A percentile compares a stretch with the other conserved stretches of the same genome.
phyloP scores from a whole-genome alignment of 2,888 invertebrate genomes.

The Hypomecis atomaria region DNA sequence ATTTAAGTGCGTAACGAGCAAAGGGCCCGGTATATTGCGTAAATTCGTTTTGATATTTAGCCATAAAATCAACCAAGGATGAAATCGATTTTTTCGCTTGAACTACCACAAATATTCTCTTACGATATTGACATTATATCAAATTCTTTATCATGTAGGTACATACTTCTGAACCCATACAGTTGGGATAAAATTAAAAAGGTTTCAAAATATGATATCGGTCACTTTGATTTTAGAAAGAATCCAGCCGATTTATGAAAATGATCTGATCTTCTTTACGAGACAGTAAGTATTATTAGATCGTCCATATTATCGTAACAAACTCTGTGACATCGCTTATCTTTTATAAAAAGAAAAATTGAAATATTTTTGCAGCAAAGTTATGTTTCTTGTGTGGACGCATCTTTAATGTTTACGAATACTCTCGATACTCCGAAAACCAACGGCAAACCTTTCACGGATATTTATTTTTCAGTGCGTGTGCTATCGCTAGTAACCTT shows the following conservation, averaged over 20 bases:
- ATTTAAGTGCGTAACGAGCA: conserved; percentile 9
- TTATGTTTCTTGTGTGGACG: too few species aligned
- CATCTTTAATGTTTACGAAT: not conserved
- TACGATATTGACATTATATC: conserved; percentile 35
- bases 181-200: conserved; percentile 27
- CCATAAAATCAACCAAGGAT: conserved; percentile 56
- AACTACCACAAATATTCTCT: conserved; percentile 45
- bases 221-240: conserved; percentile 6
- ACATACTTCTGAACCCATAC: conserved; percentile 10
- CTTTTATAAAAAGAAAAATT: too few species aligned
- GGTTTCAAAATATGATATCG: conserved; percentile 23
- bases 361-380: too few species aligned
- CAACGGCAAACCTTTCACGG: conserved; percentile 4
- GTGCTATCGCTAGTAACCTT: conserved; percentile 44
- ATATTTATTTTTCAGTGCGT: conserved; percentile 52
- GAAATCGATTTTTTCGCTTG: conserved; percentile 65
- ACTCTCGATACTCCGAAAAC: not conserved
- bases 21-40: conserved; percentile 26
- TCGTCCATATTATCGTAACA: too few species aligned
- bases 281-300: conserved; percentile 37
- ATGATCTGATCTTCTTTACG: conserved; percentile 31
- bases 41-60: conserved; percentile 40
- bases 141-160: conserved; percentile 8
- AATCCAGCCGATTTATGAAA: conserved; percentile 23
- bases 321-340: too few species aligned